phyloP scores from a whole-genome alignment of 2,797 vertebrate species.

The Cossypha polioptera region DNA sequence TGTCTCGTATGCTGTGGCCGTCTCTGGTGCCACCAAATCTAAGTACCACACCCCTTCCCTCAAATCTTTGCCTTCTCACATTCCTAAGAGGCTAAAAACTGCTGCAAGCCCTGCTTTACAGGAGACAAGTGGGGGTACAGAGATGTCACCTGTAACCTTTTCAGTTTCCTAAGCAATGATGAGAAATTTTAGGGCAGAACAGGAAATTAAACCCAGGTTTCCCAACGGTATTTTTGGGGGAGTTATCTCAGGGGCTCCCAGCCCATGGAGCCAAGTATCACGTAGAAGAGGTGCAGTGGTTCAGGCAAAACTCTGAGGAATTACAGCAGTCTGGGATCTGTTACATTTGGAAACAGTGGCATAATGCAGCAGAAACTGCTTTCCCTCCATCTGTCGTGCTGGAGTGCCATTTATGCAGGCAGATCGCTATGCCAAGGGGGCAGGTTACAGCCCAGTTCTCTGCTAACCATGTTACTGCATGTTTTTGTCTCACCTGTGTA shows the following conservation, averaged over 20 bases:
- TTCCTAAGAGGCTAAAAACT: not conserved
- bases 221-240: fast-evolving
- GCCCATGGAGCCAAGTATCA: fast-evolving
- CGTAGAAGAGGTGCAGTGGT: not conserved
- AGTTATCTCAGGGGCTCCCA: not conserved
- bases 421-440: not conserved
- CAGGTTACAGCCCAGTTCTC: not conserved
- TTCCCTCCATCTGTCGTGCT: not conserved
- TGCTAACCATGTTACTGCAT: conserved; percentile 25
- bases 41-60: not conserved
- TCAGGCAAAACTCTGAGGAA: not conserved
- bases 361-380: not conserved
- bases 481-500: conserved; percentile 26
- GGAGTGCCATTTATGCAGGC: not conserved
- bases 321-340: not conserved
- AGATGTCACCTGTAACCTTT: not conserved
- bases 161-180: not conserved
- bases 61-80: not conserved
- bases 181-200: not conserved
- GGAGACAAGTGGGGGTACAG: not conserved
- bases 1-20: fast-evolving
- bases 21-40: not conserved
- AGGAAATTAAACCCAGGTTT: not conserved
- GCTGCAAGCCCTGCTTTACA: not conserved
- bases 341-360: not conserved